Evolutionary conservation across 2,113 vertebrate genomes (phyloP).

Genomic region (Pavo muticus): DNA sequence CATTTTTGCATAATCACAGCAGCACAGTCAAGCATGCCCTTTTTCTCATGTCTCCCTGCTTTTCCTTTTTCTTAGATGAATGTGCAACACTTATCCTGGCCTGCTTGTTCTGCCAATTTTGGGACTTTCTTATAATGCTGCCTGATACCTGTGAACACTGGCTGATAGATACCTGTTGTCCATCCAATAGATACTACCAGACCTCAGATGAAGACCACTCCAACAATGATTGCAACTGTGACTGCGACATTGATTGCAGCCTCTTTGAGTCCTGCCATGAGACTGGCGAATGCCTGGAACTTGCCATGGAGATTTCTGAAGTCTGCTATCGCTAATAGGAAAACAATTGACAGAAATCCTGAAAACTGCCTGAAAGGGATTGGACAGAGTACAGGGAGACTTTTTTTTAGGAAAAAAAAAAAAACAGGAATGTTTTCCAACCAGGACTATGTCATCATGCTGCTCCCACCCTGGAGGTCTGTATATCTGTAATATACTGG

Average conservation of each 20-base stretch:
- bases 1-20: neutral
- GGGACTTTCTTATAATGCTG: constrained; percentile 86
- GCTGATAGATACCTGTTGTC: constrained; percentile 79
- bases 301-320: constrained; percentile 87
- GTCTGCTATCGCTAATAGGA: constrained; percentile 79
- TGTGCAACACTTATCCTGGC: constrained; percentile 84
- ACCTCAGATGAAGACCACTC: constrained; percentile 58
- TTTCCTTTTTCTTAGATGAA: constrained; percentile 78
- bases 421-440: constrained; percentile 22
- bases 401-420: neutral
- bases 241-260: constrained; percentile 82
- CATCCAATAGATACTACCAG: constrained; percentile 80
- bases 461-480: constrained; percentile 38
- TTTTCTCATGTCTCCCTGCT: constrained; percentile 32
- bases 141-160: constrained; percentile 79
- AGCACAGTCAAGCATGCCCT: neutral
- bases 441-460: constrained; percentile 25
- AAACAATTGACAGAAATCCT: neutral
- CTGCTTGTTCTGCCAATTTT: constrained; percentile 87
- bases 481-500: neutral
- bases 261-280: constrained; percentile 83
- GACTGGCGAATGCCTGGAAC: constrained; percentile 82
- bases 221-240: constrained; percentile 77
- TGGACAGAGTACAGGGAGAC: neutral
- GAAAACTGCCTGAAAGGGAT: neutral